A percentile compares a stretch with the other conserved stretches of the same genome.
These are phyloP conservation scores for Anolis carolinensis DNA, from an alignment of 2,113 vertebrate genomes.

Conservation along the genomic window DNA sequence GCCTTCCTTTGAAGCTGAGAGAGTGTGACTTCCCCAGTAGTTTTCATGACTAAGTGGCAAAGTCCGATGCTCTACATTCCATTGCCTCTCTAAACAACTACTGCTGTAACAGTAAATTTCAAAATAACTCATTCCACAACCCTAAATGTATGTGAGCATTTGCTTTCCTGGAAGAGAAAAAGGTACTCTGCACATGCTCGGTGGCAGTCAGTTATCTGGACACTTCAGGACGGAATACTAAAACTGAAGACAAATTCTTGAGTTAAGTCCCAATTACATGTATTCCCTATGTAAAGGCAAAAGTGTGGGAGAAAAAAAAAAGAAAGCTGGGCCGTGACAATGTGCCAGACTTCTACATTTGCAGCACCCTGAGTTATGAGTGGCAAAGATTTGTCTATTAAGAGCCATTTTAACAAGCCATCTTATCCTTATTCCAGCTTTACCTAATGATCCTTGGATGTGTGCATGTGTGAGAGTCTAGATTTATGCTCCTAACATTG, in stretches of 20 bases:
- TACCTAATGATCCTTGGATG: slow-evolving; percentile 54
- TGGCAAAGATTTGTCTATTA: slow-evolving; percentile 73
- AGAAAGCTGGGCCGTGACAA: slow-evolving; percentile 65
- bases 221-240: neutral
- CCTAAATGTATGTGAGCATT: too few relatives aligned
- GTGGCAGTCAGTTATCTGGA: neutral
- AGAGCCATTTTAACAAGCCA: slow-evolving; percentile 66
- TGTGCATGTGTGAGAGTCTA: slow-evolving; percentile 43
- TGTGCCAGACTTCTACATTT: slow-evolving; percentile 78
- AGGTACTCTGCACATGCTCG: neutral
- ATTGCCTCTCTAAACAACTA: neutral
- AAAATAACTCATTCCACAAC: neutral
- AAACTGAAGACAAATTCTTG: too few relatives aligned
- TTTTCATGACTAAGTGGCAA: too few relatives aligned
- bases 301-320: neutral
- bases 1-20: too few relatives aligned
- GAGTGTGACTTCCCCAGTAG: too few relatives aligned
- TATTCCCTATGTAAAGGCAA: neutral
- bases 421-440: slow-evolving; percentile 69
- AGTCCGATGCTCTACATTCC: too few relatives aligned
- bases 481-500: slow-evolving; percentile 70
- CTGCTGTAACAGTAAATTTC: slow-evolving; percentile 45
- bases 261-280: neutral
- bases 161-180: neutral
- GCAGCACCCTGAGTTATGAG: slow-evolving; percentile 66